Conservation (phyloP, 2,888 invertebrate species). For the Eupelmus urozonus region DNA sequence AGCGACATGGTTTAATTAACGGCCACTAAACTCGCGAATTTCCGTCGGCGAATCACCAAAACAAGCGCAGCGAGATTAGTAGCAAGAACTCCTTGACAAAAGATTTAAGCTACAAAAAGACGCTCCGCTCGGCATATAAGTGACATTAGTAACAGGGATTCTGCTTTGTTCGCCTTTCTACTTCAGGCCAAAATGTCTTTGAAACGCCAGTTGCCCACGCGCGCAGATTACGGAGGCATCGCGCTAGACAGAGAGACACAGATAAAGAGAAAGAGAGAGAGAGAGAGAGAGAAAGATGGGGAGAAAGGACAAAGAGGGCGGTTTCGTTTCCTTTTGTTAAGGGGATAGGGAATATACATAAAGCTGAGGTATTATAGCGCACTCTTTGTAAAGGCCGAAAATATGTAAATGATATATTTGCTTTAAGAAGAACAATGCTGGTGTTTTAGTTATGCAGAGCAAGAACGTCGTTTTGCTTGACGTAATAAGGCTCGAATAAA, state of each 20-base stretch:
- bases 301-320: slow-evolving; percentile 10
- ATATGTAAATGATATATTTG: slow-evolving; percentile 26
- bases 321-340: slow-evolving; percentile 37
- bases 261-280: not conserved
- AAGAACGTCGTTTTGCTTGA: too few relatives aligned
- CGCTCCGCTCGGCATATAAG: not conserved
- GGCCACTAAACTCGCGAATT: too few relatives aligned
- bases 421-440: not conserved
- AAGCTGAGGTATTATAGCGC: not conserved
- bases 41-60: too few relatives aligned
- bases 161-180: slow-evolving; percentile 32
- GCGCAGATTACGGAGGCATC: slow-evolving; percentile 30
- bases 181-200: slow-evolving; percentile 15
- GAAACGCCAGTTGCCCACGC: slow-evolving; percentile 1
- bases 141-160: slow-evolving; percentile 11
- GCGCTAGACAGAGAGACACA: not conserved
- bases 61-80: too few relatives aligned
- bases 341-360: slow-evolving; percentile 6
- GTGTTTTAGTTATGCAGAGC: too few relatives aligned
- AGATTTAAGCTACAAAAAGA: slow-evolving; percentile 17
- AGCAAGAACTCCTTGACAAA: slow-evolving; percentile 9
- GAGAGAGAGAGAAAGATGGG: not conserved
- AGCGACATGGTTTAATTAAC: too few relatives aligned
- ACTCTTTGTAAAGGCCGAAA: slow-evolving; percentile 1
- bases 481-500: too few relatives aligned